A percentile compares a stretch with the other conserved stretches of the same genome.
phyloP scores from a whole-genome alignment of 1,140 invertebrate species.

The Neodiprion virginianus region DNA sequence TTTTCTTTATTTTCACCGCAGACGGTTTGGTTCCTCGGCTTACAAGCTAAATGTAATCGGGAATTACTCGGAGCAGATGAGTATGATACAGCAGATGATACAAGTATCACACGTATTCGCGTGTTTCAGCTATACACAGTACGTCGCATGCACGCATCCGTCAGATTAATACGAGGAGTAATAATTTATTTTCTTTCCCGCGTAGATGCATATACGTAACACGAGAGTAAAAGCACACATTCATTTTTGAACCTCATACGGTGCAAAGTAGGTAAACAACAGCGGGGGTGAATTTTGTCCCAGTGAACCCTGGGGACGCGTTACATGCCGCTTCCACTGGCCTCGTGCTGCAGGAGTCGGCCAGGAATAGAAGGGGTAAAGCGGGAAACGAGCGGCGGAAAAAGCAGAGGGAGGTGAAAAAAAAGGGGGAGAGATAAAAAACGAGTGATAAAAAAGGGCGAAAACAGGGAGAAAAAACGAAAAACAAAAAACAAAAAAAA shows the following conservation, averaged over 20 bases:
- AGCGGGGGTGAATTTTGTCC: slow-evolving; percentile 2
- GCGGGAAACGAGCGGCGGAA: background rate
- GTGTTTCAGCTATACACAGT: too few relatives aligned
- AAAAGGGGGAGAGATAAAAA: background rate
- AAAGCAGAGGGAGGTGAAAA: background rate
- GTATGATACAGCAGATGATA: too few relatives aligned
- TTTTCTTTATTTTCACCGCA: too few relatives aligned
- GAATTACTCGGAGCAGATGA: too few relatives aligned
- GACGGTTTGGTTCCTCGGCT: too few relatives aligned
- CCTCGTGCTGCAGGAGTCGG: background rate
- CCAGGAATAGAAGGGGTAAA: background rate
- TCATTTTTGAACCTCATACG: background rate
- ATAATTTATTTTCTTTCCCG: background rate
- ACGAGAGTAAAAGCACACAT: slow-evolving; percentile 4
- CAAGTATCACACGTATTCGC: too few relatives aligned
- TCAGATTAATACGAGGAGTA: background rate
- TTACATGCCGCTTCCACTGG: background rate
- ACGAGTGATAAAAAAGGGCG: background rate
- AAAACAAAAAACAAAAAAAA: background rate
- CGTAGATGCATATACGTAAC: background rate
- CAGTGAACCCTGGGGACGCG: slow-evolving; percentile 6
- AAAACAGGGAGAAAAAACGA: slow-evolving; percentile 5
- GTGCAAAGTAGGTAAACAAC: slow-evolving; percentile 7
- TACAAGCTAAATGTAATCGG: too few relatives aligned
- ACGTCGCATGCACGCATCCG: too few relatives aligned